Evolutionary conservation across 1,140 invertebrate genomes (phyloP).

Genomic region (Heliconius eleuchia): DNA sequence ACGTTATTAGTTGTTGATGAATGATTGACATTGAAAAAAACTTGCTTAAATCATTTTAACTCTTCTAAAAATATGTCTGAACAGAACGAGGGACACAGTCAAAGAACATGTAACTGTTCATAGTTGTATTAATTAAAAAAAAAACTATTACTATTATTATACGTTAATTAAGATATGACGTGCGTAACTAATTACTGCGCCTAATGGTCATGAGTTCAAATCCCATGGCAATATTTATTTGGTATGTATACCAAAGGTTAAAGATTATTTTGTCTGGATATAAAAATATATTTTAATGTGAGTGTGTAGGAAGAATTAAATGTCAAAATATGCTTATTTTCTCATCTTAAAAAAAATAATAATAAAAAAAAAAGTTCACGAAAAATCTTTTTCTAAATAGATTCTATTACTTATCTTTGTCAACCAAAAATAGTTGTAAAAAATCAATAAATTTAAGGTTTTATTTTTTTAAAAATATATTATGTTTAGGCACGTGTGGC

Average conservation of each 20-base stretch:
- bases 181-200: background rate
- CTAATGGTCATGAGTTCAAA: background rate
- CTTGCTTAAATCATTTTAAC: background rate
- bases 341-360: background rate
- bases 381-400: background rate
- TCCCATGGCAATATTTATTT: background rate
- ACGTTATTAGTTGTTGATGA: background rate
- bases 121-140: no score
- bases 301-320: no score
- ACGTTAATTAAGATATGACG: background rate
- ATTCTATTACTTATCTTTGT: no score
- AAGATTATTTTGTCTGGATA: no score
- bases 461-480: background rate
- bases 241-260: no score
- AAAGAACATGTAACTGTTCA: no score
- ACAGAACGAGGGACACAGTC: no score
- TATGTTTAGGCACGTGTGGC: conserved; percentile 58
- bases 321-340: background rate
- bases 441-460: no score
- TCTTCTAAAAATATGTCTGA: no score
- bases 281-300: no score
- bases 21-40: background rate
- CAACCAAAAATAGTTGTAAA: no score
- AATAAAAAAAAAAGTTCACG: no score
- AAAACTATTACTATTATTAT: background rate